Conservation (phyloP, 2,113 vertebrate species). For the Athene noctua region DNA sequence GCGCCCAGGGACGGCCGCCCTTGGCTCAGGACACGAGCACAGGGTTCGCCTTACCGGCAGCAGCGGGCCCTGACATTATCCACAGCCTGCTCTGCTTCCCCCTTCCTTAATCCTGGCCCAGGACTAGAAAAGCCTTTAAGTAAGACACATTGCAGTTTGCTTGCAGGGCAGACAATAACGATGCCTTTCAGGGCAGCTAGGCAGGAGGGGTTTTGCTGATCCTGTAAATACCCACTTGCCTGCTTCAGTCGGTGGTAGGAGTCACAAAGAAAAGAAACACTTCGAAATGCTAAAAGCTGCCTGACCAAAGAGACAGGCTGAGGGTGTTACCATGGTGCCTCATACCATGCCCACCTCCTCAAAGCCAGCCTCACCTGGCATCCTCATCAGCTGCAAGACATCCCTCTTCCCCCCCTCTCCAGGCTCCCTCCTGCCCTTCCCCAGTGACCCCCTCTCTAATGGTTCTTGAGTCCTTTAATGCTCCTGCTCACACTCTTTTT, state of each 20-base stretch:
- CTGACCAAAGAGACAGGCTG: not conserved
- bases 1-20: not conserved
- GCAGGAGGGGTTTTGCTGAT: constrained; percentile 4
- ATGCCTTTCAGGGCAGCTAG: not conserved
- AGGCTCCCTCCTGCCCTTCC: not conserved
- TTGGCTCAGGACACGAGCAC: not conserved
- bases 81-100: not conserved
- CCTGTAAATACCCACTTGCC: not conserved
- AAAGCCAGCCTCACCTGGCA: not conserved
- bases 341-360: not conserved
- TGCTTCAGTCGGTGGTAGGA: not conserved
- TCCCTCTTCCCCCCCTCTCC: not conserved
- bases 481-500: not conserved
- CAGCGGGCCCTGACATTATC: not conserved
- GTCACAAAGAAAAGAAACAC: not conserved
- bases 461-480: fast-evolving
- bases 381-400: not conserved
- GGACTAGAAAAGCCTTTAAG: not conserved
- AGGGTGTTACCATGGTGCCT: not conserved
- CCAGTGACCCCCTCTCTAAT: not conserved
- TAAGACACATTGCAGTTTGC: not conserved
- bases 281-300: constrained; percentile 60
- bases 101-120: not conserved
- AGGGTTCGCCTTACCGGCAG: not conserved
- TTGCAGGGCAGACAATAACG: not conserved